phyloP scores from a whole-genome alignment of 2,888 invertebrate species.

The Lasioglossum morio region DNA sequence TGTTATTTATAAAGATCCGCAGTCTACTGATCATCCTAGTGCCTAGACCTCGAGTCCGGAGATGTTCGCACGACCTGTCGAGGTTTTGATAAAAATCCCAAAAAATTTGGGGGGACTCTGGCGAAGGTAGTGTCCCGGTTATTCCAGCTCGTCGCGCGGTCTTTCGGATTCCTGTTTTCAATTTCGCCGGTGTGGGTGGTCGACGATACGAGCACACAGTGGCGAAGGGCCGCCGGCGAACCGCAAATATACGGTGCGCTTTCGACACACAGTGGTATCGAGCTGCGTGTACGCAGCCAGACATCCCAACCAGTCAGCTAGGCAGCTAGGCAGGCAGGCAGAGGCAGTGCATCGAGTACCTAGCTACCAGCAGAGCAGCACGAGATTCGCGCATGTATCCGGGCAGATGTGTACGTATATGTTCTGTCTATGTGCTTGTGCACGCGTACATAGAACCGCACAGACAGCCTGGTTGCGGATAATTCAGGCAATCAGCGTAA shows the following conservation, averaged over 20 bases:
- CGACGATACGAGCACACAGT: constrained; percentile 55
- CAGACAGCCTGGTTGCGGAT: constrained; percentile 80
- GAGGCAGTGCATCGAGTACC: constrained; percentile 34
- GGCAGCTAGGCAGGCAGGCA: constrained; percentile 17
- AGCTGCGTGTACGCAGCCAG: constrained; percentile 22
- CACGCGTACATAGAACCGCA: constrained; percentile 55
- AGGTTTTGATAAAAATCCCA: not conserved
- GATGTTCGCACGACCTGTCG: not conserved
- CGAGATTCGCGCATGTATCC: constrained; percentile 28
- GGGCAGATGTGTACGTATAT: not conserved
- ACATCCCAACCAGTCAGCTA: constrained; percentile 11
- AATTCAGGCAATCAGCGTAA: constrained; percentile 85
- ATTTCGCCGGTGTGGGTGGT: constrained; percentile 67
- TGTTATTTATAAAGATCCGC: not conserved
- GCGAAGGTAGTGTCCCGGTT: constrained; percentile 36
- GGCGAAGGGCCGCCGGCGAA: constrained; percentile 21
- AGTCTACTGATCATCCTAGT: not conserved
- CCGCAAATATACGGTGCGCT: constrained; percentile 43
- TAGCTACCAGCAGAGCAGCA: constrained; percentile 35
- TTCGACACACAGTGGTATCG: constrained; percentile 5
- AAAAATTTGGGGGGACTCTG: not conserved
- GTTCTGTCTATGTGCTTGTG: constrained; percentile 29
- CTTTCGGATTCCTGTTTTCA: constrained; percentile 71
- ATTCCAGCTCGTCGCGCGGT: constrained; percentile 61
- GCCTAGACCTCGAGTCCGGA: not conserved